Base-by-base conservation (phyloP, 2,113 vertebrate species). In the Lagenorhynchus albirostris region DNA sequence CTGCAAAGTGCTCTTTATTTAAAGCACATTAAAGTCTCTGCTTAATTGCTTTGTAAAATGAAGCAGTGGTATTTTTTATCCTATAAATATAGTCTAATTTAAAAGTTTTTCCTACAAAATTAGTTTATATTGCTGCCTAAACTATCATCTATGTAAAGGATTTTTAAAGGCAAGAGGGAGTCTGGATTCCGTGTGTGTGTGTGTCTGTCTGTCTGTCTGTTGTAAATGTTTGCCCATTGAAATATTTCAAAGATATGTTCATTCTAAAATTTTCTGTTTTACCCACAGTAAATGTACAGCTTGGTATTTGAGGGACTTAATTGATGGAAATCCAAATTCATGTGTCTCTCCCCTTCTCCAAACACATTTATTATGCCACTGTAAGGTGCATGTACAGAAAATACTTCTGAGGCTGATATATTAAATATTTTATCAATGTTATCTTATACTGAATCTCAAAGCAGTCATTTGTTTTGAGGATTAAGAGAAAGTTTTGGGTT, bases 41-140 rank as follows among this genome's bases (percentile, higher is more conserved):
- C 96, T 98, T 94, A 77, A 15, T 68, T 97, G 97, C 97, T 98
- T 91, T 98, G 76, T 96, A 96, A 98, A 95, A 73, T 93, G 96
- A 98, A 98, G 94, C 97, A 96, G 15, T 97, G 95, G 73, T 97
- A 76, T 97, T 98, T 97, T 98, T 98, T 98, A 98, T 97, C 90
- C 82, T 98, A 97, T 97, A 97, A 97, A 97, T 97, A 97, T 82
- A 97, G 90, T 98, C 95, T 98, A 98, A 99, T 95, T 98, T 98
- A 97, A 98, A 97, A 95, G 53, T 38, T 95, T 98, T 98, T 98
- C 98, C 95, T 98, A 98, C 50, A 97, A 97, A 98, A 96, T 96
- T 63, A 96, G 94, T 98, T 98, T 98, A 96, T 98, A 98, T 97
- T 98, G 94, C 94, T 98, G 84, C 95, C 98, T 98, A 98, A 98